Percentiles rank a stretch among this genome's conserved stretches.
Conservation (phyloP, 2,797 vertebrate genomes). For the Typhlichthys subterraneus region DNA sequence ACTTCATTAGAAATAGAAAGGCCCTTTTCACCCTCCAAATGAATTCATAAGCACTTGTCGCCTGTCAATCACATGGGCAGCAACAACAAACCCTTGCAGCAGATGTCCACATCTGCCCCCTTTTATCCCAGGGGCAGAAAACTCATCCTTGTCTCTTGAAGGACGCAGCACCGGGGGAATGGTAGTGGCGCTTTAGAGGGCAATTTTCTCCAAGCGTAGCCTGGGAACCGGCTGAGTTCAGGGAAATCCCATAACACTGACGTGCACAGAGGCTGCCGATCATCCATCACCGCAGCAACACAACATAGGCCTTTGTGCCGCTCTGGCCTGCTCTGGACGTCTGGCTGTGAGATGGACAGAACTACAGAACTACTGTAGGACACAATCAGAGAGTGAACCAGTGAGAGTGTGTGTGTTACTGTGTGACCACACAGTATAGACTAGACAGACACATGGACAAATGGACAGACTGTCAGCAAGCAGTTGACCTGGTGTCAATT, state of each 20-base stretch:
- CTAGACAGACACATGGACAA: conserved; percentile 40
- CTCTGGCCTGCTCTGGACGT: conserved; percentile 25
- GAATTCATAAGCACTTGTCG: no score
- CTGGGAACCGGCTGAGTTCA: conserved; percentile 74
- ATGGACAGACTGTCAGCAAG: conserved; percentile 61
- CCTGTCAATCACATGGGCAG: conserved; percentile 39
- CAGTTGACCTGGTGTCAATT: conserved; percentile 78
- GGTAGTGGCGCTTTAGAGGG: conserved; percentile 28
- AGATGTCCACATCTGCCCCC: conserved; percentile 34
- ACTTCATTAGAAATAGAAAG: no score
- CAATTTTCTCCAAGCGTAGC: conserved; percentile 47
- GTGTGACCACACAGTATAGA: conserved; percentile 24
- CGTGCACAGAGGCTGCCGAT: conserved; percentile 36
- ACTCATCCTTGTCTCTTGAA: conserved; percentile 25
- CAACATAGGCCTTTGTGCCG: conserved; percentile 73
- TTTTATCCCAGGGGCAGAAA: conserved; percentile 48
- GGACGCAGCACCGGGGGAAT: conserved; percentile 21
- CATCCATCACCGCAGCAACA: conserved; percentile 69
- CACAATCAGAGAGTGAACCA: not conserved
- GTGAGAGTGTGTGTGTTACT: not conserved
- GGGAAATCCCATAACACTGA: conserved; percentile 66
- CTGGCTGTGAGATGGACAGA: conserved; percentile 10
- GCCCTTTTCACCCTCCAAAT: no score
- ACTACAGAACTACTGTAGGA: not conserved
- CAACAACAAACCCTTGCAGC: no score